Conservation (phyloP, 2,888 invertebrate species). For the Mechanitis messenoides region DNA sequence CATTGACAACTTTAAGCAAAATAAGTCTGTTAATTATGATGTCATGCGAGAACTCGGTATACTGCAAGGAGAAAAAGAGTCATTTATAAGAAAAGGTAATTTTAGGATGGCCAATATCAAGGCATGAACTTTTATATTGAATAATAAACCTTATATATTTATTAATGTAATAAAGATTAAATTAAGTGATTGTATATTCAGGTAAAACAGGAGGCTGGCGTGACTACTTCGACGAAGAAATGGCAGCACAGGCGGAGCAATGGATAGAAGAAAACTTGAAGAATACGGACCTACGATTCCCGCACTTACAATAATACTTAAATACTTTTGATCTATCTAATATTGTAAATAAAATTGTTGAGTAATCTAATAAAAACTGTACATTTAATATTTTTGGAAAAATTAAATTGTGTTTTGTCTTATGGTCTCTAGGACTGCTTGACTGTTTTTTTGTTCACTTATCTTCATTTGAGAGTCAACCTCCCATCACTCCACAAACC, state of each 20-base stretch:
- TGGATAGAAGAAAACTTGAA: conserved; percentile 82
- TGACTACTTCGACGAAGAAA: conserved; percentile 81
- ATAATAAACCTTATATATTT: too few species aligned
- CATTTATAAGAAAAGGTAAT: conserved; percentile 81
- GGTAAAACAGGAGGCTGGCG: conserved; percentile 84
- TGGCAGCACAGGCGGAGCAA: conserved; percentile 79
- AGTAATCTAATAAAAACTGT: too few species aligned
- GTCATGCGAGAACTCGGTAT: conserved; percentile 79
- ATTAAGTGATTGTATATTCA: conserved; percentile 19
- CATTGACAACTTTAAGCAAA: conserved; percentile 88
- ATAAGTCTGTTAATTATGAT: conserved; percentile 85
- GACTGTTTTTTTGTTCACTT: too few species aligned
- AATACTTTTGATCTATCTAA: too few species aligned
- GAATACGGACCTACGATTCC: conserved; percentile 78
- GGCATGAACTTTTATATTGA: too few species aligned
- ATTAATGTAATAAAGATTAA: too few species aligned
- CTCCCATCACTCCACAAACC: too few species aligned
- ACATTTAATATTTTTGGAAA: too few species aligned
- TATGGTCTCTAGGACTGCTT: too few species aligned
- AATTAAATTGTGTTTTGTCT: too few species aligned
- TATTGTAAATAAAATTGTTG: too few species aligned
- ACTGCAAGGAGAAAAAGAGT: conserved; percentile 73
- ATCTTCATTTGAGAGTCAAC: too few species aligned
- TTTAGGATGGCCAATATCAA: not conserved
- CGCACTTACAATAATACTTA: conserved; percentile 38